A percentile compares a stretch with the other conserved stretches of the same genome.
phyloP scores from a whole-genome alignment of 2,797 vertebrate species.

The Bryconaethiops microstoma region DNA sequence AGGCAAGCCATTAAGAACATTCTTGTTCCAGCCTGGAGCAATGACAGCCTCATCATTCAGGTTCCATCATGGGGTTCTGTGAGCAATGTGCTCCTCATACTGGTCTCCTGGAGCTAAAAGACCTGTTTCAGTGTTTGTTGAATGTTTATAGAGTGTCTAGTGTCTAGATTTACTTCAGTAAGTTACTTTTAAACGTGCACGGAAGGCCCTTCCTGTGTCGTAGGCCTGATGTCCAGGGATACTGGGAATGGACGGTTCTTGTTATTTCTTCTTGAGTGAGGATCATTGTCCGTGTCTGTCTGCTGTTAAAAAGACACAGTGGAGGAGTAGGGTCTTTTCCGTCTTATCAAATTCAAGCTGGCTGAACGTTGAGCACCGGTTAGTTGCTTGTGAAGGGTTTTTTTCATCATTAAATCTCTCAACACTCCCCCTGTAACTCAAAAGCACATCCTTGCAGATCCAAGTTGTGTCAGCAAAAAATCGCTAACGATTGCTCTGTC shows the following conservation, averaged over 20 bases:
- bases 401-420: slow-evolving; percentile 26
- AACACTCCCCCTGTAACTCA: slow-evolving; percentile 29
- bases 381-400: neutral
- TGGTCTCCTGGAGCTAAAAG: neutral
- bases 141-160: slow-evolving; percentile 11
- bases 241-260: slow-evolving; percentile 17
- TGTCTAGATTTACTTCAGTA: slow-evolving; percentile 18
- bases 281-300: slow-evolving; percentile 23
- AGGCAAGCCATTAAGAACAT: no score
- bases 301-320: slow-evolving; percentile 12
- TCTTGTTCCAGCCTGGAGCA: neutral
- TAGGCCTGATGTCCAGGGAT: neutral
- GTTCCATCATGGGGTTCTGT: neutral
- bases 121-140: neutral
- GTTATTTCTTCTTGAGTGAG: slow-evolving; percentile 15
- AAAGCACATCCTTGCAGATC: slow-evolving; percentile 1
- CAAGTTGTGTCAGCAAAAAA: slow-evolving; percentile 23
- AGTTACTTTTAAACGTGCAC: slow-evolving; percentile 6
- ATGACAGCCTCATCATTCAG: neutral
- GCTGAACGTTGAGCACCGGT: slow-evolving; percentile 15
- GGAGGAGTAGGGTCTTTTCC: slow-evolving; percentile 12
- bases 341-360: neutral
- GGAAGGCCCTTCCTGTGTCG: neutral
- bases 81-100: neutral
- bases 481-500: slow-evolving; percentile 24